A percentile compares a stretch with the other conserved stretches of the same genome.
Evolutionary conservation across 2,888 invertebrate genomes (phyloP).

Genomic region (Ophion ventricosus): DNA sequence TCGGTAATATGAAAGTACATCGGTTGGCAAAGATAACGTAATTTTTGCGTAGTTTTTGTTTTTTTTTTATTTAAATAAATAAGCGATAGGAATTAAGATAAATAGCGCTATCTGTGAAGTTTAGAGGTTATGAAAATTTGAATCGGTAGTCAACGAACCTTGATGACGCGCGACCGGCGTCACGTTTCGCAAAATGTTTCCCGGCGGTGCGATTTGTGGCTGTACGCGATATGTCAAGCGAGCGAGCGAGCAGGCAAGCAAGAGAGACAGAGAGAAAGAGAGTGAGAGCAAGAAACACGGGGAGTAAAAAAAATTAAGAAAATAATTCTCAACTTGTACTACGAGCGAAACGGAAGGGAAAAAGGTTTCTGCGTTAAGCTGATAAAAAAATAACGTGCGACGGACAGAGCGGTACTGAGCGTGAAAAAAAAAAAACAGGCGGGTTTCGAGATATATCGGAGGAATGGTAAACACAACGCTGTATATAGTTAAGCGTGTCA

Average conservation of each 20-base stretch:
- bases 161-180: constrained; percentile 32
- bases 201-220: not conserved
- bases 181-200: not conserved
- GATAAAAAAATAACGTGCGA: constrained; percentile 46
- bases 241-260: not conserved
- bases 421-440: constrained; percentile 37
- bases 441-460: constrained; percentile 23
- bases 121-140: constrained; percentile 45
- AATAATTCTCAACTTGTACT: constrained; percentile 3
- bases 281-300: not conserved
- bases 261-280: not conserved
- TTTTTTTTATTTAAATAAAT: not conserved
- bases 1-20: not conserved
- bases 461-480: constrained; percentile 25
- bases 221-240: constrained; percentile 3
- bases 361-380: constrained; percentile 12
- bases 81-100: not conserved
- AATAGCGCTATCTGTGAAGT: not conserved
- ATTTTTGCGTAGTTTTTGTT: too few relatives aligned
- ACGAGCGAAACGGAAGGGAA: constrained; percentile 2
- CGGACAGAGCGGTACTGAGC: constrained; percentile 18
- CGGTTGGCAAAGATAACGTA: too few relatives aligned
- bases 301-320: not conserved
- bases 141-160: constrained; percentile 56
- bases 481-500: not conserved